phyloP scores from a whole-genome alignment of 92 coral and sea anemone genomes.

The Actinernus sp. region DNA sequence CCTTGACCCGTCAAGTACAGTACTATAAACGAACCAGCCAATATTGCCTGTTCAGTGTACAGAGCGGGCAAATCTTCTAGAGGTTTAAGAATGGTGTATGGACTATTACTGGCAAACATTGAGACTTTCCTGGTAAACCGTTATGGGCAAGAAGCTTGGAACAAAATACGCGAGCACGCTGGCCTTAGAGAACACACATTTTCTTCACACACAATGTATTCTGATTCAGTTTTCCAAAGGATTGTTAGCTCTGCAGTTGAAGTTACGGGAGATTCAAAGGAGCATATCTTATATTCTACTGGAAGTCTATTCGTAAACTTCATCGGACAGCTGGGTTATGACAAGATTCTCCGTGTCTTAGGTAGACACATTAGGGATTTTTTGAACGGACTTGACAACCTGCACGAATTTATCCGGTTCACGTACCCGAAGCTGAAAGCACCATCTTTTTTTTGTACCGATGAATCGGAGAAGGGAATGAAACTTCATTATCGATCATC shows the following conservation, averaged over 20 bases:
- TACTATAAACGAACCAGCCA: too few species aligned
- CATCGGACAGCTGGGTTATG: constrained; percentile 86
- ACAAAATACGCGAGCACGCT: constrained; percentile 68
- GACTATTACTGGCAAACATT: constrained; percentile 71
- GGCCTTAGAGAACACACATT: constrained; percentile 54
- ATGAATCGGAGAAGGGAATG: constrained; percentile 82
- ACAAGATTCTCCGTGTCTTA: constrained; percentile 73
- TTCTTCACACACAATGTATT: constrained; percentile 61
- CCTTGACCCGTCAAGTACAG: too few species aligned
- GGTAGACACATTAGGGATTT: constrained; percentile 92
- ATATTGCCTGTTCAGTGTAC: too few species aligned
- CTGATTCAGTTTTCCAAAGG: constrained; percentile 62
- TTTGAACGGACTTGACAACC: constrained; percentile 81
- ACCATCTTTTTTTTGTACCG: constrained; percentile 85
- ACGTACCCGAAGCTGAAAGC: constrained; percentile 83
- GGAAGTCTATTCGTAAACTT: constrained; percentile 73
- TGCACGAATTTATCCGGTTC: constrained; percentile 85
- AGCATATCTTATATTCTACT: constrained; percentile 52
- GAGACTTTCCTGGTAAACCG: constrained; percentile 52
- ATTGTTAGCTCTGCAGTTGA: constrained; percentile 52
- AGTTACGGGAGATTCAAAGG: constrained; percentile 54
- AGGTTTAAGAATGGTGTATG: constrained; percentile 85
- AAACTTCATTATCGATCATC: constrained; percentile 87
- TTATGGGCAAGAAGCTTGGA: constrained; percentile 73
- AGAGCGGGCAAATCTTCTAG: too few species aligned